Evolutionary conservation across 2,113 vertebrate genomes (phyloP), one percentile per base, ranked within the genome.

Genomic region (Xenus cinereus): DNA sequence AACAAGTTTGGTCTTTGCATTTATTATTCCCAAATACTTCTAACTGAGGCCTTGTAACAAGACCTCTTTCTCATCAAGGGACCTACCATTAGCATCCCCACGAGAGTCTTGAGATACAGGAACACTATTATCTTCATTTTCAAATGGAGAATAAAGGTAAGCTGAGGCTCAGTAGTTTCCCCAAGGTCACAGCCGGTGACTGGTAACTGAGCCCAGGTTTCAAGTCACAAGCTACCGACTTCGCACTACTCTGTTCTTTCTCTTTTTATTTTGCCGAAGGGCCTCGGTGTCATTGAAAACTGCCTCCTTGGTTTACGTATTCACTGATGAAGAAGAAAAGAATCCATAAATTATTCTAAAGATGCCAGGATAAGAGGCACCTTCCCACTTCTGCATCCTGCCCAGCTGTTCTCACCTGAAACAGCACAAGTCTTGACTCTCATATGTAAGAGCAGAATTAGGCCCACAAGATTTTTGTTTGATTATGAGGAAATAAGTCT

Each of bases 191-290:
- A 60, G 57, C 35, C 2, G 2, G 39, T 12, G 22, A 35, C n/a
- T 26, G 64, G 54, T 78, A 95, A 90, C 66, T 9, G 39, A 96
- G 64, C 27, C 69, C 80, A 56, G 91, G 94, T 91, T 89, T 92
- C 91, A 84, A 72, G 84, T 92, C 91, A 72, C 66, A 78, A 89
- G 56, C 77, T 60, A 63, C 60, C 1, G 8, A 89, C 84, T 95
- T 87, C 15, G 43, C 41, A 33, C 26, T 62, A 72, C 32, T 79
- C 75, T 85, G 71, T 73, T 93, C 74, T 87, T 84, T 62, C 83
- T 76, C 69, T 53, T 63, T 71, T 57, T 67, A 4, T 54, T 50
- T 57, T 24, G 54, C 43, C 4, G 1, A 64, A 90, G 45, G 71
- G 14, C 71, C 45, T 71, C 27, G 0, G 35, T 57, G 62, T 80